Evolutionary conservation across 2,888 invertebrate species (phyloP), one percentile per base, ranked within the genome.

Genomic region (Athrips mouffetella): DNA sequence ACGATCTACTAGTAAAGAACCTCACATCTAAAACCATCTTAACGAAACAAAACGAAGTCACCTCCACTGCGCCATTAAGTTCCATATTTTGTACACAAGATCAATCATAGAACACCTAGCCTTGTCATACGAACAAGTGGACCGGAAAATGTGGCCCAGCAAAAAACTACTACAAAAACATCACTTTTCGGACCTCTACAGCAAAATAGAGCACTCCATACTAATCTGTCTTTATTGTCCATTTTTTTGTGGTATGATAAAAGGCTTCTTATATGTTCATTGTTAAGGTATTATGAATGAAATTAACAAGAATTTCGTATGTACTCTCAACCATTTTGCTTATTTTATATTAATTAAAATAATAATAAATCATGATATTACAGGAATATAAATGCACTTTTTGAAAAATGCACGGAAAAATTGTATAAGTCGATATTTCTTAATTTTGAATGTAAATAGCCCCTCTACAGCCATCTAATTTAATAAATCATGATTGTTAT

Each of bases 121-220:
- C 63, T 63, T 62, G 63, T 57, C 49, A 51, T 51, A 47, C 41
- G 21, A 50, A 59, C 58, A 66, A 70, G 54, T 66, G 57, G 56
- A 62, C 63, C 69, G 69, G 69, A 70, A 63, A 65, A 63, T 55
- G 53, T 55, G 27, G 48, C 18, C 51, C 13, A 10, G 25, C 35
- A 16, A 57, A 50, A 42, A 45, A 21, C 15, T 5, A 13, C 51
- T 47, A 56, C 21, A 63, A 62, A 62, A 61, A 52, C 33, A 2
- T 52, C 53, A 62, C 39, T 48, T 54, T 55, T 59, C 53, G 50
- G 47, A 48, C 47, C 45, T 35, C 45, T 27, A 25, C n/a, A n/a
- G n/a, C n/a, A n/a, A 41, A 21, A 33, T 11, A 33, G 29, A 33
- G 15, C 29, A 21, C 30, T 6, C 16, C 16, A 16, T 20, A 50